A percentile compares a stretch with the other conserved stretches of the same genome.
phyloP scores from a whole-genome alignment of 2,888 invertebrate genomes.

The Scaptomyza parva region DNA sequence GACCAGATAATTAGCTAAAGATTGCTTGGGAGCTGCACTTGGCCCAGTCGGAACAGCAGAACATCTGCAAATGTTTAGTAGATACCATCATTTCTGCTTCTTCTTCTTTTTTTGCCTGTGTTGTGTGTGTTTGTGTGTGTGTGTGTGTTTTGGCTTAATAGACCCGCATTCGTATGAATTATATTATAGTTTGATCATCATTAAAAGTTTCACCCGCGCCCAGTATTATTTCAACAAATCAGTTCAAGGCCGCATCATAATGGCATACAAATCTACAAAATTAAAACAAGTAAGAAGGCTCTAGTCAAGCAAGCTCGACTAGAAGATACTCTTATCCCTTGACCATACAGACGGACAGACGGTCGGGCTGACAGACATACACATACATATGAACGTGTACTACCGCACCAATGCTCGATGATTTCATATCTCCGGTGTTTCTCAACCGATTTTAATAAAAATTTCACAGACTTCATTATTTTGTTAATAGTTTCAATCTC shows the following conservation, averaged over 20 bases:
- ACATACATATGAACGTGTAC: too few species aligned
- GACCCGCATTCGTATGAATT: not conserved
- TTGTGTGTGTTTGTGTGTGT: not conserved
- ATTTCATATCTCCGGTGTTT: too few species aligned
- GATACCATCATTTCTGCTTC: slow-evolving; percentile 19
- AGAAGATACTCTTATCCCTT: too few species aligned
- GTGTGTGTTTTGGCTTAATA: too few species aligned
- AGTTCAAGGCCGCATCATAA: slow-evolving; percentile 67
- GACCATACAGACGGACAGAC: too few species aligned
- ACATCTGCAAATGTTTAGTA: slow-evolving; percentile 49
- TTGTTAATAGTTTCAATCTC: too few species aligned
- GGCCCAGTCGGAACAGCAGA: slow-evolving; percentile 36
- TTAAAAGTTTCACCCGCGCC: slow-evolving; percentile 42
- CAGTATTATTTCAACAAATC: slow-evolving; percentile 44
- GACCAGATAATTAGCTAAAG: slow-evolving; percentile 49
- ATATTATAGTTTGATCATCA: slow-evolving; percentile 10
- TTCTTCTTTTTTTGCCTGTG: not conserved
- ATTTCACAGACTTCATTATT: too few species aligned
- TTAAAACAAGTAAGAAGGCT: too few species aligned
- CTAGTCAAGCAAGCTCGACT: too few species aligned
- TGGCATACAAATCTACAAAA: slow-evolving; percentile 33
- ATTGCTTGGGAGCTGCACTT: slow-evolving; percentile 8
- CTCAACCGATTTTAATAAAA: too few species aligned
- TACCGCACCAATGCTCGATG: too few species aligned
- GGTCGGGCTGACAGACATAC: too few species aligned